These are phyloP conservation scores for Henricia sp. DNA, from an alignment of 53 echinoderm and acorn worm species.

Conservation along the genomic window DNA sequence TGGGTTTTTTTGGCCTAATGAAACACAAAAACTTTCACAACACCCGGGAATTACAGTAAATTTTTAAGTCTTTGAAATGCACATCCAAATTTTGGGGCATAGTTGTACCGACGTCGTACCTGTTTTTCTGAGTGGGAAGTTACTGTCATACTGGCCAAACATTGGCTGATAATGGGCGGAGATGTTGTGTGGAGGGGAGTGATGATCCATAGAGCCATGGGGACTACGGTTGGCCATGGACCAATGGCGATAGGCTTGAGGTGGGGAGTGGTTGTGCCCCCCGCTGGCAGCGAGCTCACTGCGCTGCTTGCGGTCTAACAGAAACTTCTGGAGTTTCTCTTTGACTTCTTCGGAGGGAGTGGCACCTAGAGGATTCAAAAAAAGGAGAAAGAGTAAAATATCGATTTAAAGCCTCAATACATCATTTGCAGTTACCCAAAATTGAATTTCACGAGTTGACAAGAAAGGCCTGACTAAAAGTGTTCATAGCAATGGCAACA, in stretches of 20 bases:
- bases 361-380: slow-evolving; percentile 68
- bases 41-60: no score
- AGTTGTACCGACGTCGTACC: no score
- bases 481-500: no score
- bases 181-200: slow-evolving; percentile 92
- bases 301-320: slow-evolving; percentile 88
- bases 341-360: slow-evolving; percentile 93
- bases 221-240: slow-evolving; percentile 73
- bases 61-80: no score
- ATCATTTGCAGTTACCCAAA: no score
- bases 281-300: slow-evolving; percentile 64
- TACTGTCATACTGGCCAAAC: slow-evolving; percentile 96
- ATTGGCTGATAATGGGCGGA: slow-evolving; percentile 90
- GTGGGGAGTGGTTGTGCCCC: slow-evolving; percentile 92
- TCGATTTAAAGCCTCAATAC: no score
- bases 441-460: no score
- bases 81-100: no score
- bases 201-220: slow-evolving; percentile 84
- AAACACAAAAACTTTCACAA: no score
- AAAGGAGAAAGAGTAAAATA: no score
- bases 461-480: no score
- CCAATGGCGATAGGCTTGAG: slow-evolving; percentile 87
- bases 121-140: slow-evolving; percentile 95
- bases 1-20: no score
- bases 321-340: slow-evolving; percentile 89